A percentile compares a stretch with the other conserved stretches of the same genome.
These are phyloP conservation scores for Illadopsis cleaveri DNA, from an alignment of 2,113 vertebrate genomes.

Conservation along the genomic window DNA sequence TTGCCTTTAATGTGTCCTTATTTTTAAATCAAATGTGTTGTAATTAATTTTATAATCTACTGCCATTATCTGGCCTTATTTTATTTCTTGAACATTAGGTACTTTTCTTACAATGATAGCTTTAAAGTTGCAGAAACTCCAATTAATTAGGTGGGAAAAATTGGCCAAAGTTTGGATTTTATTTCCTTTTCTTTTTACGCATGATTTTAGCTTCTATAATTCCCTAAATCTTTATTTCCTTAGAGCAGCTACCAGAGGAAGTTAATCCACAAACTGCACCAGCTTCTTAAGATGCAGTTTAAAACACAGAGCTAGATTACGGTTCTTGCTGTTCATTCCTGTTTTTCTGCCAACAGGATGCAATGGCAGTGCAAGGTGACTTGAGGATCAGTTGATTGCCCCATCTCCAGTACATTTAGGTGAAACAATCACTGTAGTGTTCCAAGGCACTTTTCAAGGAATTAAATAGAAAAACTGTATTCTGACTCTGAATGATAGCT, in stretches of 20 bases:
- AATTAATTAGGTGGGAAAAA: neutral
- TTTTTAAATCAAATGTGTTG: neutral
- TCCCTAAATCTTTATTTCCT: neutral
- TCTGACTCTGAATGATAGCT: neutral
- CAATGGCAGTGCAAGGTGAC: neutral
- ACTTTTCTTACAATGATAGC: neutral
- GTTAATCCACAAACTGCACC: neutral
- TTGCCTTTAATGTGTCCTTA: neutral
- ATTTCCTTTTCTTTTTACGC: neutral
- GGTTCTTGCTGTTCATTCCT: neutral
- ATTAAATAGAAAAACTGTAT: neutral
- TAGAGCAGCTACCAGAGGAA: fast-evolving
- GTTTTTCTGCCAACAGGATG: neutral
- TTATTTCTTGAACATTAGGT: neutral
- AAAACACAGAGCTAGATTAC: neutral
- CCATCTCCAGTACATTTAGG: neutral
- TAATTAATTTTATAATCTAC: neutral
- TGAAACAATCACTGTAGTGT: neutral
- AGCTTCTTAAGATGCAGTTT: neutral
- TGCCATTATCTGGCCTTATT: neutral
- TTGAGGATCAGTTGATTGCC: neutral
- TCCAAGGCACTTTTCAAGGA: neutral
- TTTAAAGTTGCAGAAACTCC: neutral
- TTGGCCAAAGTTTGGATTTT: neutral
- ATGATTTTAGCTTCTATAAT: neutral